Percentiles rank a stretch among this genome's conserved stretches.
Conservation (phyloP, 2,797 vertebrate species). For the Moxostoma hubbsi region DNA sequence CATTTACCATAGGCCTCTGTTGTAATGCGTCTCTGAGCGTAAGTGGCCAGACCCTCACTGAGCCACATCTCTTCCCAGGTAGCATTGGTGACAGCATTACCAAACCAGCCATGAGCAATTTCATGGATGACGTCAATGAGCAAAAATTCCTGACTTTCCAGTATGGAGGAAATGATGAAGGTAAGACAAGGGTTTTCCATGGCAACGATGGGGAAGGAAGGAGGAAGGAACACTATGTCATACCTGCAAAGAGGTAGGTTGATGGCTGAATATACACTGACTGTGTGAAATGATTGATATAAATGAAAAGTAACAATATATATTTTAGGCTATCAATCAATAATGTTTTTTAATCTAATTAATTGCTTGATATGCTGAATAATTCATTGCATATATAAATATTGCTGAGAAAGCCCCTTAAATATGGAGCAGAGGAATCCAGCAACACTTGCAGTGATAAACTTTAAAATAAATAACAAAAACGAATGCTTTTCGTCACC, state of each 20-base stretch:
- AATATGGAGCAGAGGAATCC: no score
- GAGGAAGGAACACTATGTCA: conserved; percentile 95
- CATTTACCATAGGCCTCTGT: conserved; percentile 87
- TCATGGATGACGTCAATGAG: conserved; percentile 94
- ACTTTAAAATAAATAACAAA: no score
- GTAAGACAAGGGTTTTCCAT: conserved; percentile 99
- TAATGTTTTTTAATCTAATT: no score
- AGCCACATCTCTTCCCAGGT: conserved; percentile 99
- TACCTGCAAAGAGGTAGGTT: conserved; percentile 76
- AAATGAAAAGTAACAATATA: neutral
- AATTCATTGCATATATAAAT: no score
- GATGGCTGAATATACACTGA: neutral
- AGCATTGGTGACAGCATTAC: conserved; percentile 95
- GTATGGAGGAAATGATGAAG: conserved; percentile 96
- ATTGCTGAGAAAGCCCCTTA: no score
- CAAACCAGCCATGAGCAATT: conserved; percentile 97
- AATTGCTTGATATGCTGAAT: no score
- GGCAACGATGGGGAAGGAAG: conserved; percentile 96
- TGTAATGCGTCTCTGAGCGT: conserved; percentile 95
- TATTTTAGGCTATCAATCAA: no score
- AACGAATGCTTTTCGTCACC: no score
- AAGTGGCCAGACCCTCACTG: conserved; percentile 94
- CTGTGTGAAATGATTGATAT: neutral
- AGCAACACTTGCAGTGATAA: no score
- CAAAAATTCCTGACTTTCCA: conserved; percentile 95